Base-by-base conservation (phyloP, 2,888 invertebrate species). In the Cataglyphis cursor region DNA sequence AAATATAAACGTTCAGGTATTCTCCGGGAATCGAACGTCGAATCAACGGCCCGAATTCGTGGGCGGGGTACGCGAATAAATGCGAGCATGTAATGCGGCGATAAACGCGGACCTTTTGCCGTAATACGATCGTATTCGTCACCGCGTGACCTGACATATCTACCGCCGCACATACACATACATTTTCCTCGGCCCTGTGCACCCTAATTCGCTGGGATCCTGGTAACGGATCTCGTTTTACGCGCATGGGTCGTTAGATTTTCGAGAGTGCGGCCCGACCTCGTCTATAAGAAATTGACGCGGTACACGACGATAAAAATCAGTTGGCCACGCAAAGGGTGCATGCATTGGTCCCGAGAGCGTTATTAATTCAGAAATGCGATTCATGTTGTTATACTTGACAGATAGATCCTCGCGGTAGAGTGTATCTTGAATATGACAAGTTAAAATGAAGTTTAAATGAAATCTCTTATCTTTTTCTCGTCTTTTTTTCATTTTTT, bases 281-380 rank as follows among this genome's bases (percentile, higher is more conserved):
- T 31, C 78, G 75, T 59, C 86, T 82, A 86, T 81, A 78, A 89
- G 85, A 88, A 90, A 90, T 90, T 76, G 87, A 61, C 82, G 85
- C 84, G 81, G 87, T 83, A 85, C 48, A 75, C 83, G 82, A 68
- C 81, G 89, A 90, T 91, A 91, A 92, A 91, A 92, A 92, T 92
- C 92, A 91, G 91, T 90, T 88, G 88, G 88, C 90, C 87, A 89
- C 84, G 87, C 85, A 88, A 86, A 89, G 82, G 83, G 84, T 82
- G 76, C 73, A 74, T 82, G 62, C 64, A 90, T 87, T 57, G 83
- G 83, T 68, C 91, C 76, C 90, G 66, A 15, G 89, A 88, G 89
- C 81, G 87, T 87, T 28, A 28, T 28, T 28, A 85, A 87, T 91
- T 83, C 84, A 61, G 75, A 65, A 82, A 68, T 78, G 80, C 88